Conservation (phyloP, 2,113 vertebrate genomes). For the Grammomys surdaster region DNA sequence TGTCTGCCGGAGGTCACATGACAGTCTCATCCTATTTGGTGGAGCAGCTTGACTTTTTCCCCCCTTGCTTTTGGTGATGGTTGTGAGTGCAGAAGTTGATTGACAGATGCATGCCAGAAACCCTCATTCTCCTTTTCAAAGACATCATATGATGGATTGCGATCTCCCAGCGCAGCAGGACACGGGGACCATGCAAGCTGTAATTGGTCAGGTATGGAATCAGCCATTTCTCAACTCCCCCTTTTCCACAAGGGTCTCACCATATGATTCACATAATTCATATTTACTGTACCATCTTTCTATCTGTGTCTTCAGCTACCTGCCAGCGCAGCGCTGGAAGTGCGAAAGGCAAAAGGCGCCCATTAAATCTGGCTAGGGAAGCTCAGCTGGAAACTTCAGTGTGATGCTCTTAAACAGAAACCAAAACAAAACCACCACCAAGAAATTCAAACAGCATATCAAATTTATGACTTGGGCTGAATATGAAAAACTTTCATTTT, state of each 20-base stretch:
- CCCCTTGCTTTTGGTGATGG: slow-evolving; percentile 91
- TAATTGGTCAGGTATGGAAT: slow-evolving; percentile 95
- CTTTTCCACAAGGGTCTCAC: slow-evolving; percentile 88
- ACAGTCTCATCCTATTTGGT: slow-evolving; percentile 92
- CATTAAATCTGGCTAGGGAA: slow-evolving; percentile 85
- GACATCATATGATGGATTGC: slow-evolving; percentile 92
- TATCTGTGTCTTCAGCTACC: slow-evolving; percentile 88
- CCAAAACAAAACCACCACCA: slow-evolving; percentile 32
- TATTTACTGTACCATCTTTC: slow-evolving; percentile 91
- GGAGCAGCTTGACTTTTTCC: slow-evolving; percentile 90
- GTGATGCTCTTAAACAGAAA: slow-evolving; percentile 73
- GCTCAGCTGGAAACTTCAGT: slow-evolving; percentile 85
- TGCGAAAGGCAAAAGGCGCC: slow-evolving; percentile 85
- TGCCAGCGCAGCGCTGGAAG: slow-evolving; percentile 85
- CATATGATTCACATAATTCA: slow-evolving; percentile 92
- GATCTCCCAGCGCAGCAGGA: slow-evolving; percentile 92
- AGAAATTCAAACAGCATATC: slow-evolving; percentile 45
- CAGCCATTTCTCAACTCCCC: slow-evolving; percentile 93
- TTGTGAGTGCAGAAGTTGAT: slow-evolving; percentile 92
- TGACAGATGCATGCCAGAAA: slow-evolving; percentile 93
- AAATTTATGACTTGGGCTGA: slow-evolving; percentile 76
- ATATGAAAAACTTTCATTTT: slow-evolving; percentile 77
- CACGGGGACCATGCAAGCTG: slow-evolving; percentile 92
- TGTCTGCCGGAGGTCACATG: slow-evolving; percentile 91
- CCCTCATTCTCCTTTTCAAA: slow-evolving; percentile 92